These are phyloP conservation scores for Cotesia chilonis DNA, from an alignment of 1,140 invertebrate species.

Conservation along the genomic window DNA sequence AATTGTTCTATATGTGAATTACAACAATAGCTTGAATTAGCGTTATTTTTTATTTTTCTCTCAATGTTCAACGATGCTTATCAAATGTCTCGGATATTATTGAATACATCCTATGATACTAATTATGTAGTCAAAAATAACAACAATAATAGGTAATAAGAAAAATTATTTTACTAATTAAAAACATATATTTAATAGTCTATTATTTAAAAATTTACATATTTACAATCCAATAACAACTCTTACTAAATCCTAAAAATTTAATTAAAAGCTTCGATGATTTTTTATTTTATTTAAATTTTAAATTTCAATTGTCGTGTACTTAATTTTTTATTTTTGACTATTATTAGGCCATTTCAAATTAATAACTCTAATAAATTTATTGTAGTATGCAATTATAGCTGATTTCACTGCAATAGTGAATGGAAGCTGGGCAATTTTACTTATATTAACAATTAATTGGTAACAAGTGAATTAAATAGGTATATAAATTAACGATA, in stretches of 20 bases:
- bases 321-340: constrained; percentile 15
- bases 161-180: constrained; percentile 14
- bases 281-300: neutral
- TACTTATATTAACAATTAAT: too few relatives aligned
- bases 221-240: constrained; percentile 36
- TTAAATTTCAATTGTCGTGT: constrained; percentile 5
- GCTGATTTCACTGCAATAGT: neutral
- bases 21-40: neutral
- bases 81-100: neutral
- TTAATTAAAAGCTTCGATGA: constrained; percentile 6
- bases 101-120: neutral
- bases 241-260: constrained; percentile 14
- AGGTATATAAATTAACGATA: too few relatives aligned
- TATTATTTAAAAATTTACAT: constrained; percentile 26
- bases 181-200: constrained; percentile 34
- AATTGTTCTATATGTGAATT: constrained; percentile 12
- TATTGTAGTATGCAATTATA: neutral
- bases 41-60: neutral
- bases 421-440: neutral
- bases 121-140: too few relatives aligned
- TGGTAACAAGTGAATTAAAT: too few relatives aligned
- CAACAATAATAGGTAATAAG: neutral
- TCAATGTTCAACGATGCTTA: neutral
- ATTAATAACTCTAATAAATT: neutral
- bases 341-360: constrained; percentile 8